Conservation (phyloP, 2,888 invertebrate genomes). For the Oligia fasciuncula region DNA sequence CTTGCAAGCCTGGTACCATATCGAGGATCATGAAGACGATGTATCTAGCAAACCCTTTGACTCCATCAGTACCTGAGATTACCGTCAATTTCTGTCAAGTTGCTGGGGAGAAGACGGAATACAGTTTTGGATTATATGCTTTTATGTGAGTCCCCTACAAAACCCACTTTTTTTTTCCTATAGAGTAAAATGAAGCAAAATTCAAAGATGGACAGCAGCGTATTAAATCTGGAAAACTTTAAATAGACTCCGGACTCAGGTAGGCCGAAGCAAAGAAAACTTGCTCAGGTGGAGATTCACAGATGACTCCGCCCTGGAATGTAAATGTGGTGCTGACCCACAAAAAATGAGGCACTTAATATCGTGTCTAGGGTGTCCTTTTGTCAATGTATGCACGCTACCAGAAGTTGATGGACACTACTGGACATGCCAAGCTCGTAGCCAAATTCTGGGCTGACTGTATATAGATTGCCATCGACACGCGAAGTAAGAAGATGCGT, state of each 20-base stretch:
- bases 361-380: too few relatives aligned
- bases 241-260: neutral
- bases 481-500: too few relatives aligned
- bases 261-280: neutral
- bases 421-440: neutral
- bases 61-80: constrained; percentile 43
- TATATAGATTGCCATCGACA: too few relatives aligned
- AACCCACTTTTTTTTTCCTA: neutral
- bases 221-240: neutral
- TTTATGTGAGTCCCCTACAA: constrained; percentile 34
- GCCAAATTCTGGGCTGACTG: too few relatives aligned
- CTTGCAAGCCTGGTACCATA: constrained; percentile 33
- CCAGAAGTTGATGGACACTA: neutral
- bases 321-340: neutral
- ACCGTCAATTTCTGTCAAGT: constrained; percentile 24
- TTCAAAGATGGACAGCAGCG: neutral
- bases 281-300: neutral
- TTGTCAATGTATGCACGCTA: too few relatives aligned
- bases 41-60: constrained; percentile 49
- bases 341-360: neutral
- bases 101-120: constrained; percentile 14
- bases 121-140: constrained; percentile 37
- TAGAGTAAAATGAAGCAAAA: too few relatives aligned
- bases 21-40: constrained; percentile 48
- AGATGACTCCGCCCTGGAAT: neutral